Percentiles rank a stretch among this genome's conserved stretches.
These are phyloP conservation scores for Entelurus aequoreus DNA, from an alignment of 2,113 vertebrate species.

Conservation along the genomic window DNA sequence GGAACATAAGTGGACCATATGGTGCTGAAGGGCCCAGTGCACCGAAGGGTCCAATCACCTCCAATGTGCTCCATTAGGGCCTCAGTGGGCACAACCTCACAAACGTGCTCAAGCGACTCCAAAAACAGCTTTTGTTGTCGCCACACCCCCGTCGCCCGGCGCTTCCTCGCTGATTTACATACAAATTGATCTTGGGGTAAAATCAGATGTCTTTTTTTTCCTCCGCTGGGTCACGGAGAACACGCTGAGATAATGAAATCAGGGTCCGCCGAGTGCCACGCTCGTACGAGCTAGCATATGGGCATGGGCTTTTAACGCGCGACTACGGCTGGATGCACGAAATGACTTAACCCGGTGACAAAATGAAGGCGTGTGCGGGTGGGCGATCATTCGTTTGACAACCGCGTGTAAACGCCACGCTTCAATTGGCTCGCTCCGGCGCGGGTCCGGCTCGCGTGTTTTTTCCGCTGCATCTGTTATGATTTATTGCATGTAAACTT, in stretches of 20 bases:
- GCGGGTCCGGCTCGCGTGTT: background rate
- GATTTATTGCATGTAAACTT: slow-evolving; percentile 3
- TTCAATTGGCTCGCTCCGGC: slow-evolving; percentile 40
- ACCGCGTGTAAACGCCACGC: slow-evolving; percentile 32
- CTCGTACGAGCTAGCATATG: slow-evolving; percentile 65
- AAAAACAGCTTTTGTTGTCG: slow-evolving; percentile 65
- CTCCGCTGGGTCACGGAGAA: slow-evolving; percentile 69
- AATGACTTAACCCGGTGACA: slow-evolving; percentile 59
- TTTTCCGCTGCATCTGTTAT: background rate
- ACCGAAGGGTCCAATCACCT: slow-evolving; percentile 66
- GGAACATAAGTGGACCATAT: slow-evolving; percentile 22
- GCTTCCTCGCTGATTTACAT: slow-evolving; percentile 75
- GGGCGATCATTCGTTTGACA: slow-evolving; percentile 63
- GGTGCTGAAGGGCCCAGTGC: slow-evolving; percentile 17
- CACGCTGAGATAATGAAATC: slow-evolving; percentile 77
- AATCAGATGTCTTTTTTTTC: slow-evolving; percentile 79
- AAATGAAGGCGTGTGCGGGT: slow-evolving; percentile 52
- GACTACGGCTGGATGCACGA: slow-evolving; percentile 28
- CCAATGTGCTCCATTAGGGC: slow-evolving; percentile 72
- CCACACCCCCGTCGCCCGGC: slow-evolving; percentile 62
- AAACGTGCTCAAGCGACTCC: slow-evolving; percentile 50
- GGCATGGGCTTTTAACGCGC: slow-evolving; percentile 61
- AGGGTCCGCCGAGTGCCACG: slow-evolving; percentile 68
- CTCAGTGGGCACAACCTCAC: slow-evolving; percentile 52
- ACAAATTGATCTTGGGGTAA: slow-evolving; percentile 80